A percentile compares a stretch with the other conserved stretches of the same genome.
Conservation (phyloP, 2,888 invertebrate genomes). For the Venusia cambrica region DNA sequence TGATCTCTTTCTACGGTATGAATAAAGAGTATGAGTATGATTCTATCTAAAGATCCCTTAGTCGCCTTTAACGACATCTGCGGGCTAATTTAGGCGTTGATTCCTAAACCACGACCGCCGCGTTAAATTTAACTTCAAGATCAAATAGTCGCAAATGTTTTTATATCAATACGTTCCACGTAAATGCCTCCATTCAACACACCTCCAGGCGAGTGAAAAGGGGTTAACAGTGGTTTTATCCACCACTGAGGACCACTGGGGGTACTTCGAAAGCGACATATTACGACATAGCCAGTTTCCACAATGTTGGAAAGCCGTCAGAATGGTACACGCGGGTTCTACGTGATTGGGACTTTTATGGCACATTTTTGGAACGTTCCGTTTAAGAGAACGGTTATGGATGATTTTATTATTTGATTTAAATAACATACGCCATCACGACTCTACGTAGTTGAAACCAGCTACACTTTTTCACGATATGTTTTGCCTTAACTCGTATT, state of each 20-base stretch:
- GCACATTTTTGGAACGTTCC: constrained; percentile 20
- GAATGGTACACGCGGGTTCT: constrained; percentile 19
- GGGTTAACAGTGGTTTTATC: constrained; percentile 29
- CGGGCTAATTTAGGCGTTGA: no score
- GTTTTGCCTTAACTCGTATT: no score
- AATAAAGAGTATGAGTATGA: no score
- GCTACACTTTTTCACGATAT: no score
- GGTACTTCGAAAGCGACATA: constrained; percentile 38
- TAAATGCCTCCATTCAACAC: constrained; percentile 21
- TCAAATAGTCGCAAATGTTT: constrained; percentile 11
- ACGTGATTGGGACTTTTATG: constrained; percentile 18
- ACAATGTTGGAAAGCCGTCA: constrained; percentile 18
- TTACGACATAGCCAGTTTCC: constrained; percentile 35
- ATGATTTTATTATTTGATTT: constrained; percentile 14
- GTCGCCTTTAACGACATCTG: no score
- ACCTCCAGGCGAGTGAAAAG: constrained; percentile 24
- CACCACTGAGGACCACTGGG: constrained; percentile 28
- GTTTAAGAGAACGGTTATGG: constrained; percentile 16
- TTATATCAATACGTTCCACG: constrained; percentile 18
- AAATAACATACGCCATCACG: no score
- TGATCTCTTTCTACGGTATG: no score
- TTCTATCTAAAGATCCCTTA: no score
- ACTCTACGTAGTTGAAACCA: no score
- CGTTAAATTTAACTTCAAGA: no score
- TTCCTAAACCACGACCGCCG: no score